Percentiles rank a stretch among this genome's conserved stretches.
These are phyloP conservation scores for Drosophila elegans DNA, from an alignment of 1,140 invertebrate species.

Conservation along the genomic window DNA sequence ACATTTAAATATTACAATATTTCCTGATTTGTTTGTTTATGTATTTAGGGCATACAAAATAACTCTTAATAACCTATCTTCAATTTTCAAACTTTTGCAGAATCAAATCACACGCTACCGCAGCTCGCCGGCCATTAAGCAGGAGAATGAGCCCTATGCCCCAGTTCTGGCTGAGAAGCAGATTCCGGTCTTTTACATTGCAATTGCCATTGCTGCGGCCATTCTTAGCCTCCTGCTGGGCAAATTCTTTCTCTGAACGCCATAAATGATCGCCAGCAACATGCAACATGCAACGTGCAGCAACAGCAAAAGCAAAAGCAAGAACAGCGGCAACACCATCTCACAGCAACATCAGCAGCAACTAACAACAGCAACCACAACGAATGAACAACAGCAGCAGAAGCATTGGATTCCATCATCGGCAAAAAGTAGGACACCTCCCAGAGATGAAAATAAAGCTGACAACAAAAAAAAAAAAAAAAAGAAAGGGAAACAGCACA, in stretches of 20 bases:
- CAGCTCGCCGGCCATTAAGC: conserved; percentile 62
- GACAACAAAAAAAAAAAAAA: neutral
- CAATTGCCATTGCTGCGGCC: conserved; percentile 86
- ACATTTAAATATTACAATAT: no score
- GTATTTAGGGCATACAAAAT: no score
- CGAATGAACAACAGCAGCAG: conserved; percentile 22
- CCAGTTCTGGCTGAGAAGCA: conserved; percentile 84
- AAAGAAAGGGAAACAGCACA: conserved; percentile 1
- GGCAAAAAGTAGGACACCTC: conserved; percentile 6
- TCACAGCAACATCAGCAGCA: conserved; percentile 15
- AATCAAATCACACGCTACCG: conserved; percentile 87
- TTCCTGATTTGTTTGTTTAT: no score
- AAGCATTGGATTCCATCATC: conserved; percentile 4
- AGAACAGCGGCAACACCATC: conserved; percentile 25
- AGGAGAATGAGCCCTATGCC: conserved; percentile 75
- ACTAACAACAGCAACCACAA: conserved; percentile 25
- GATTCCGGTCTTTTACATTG: conserved; percentile 86
- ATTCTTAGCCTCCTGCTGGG: conserved; percentile 86
- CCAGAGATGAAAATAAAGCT: conserved; percentile 8
- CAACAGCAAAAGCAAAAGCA: conserved; percentile 32
- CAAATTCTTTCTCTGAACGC: conserved; percentile 87
- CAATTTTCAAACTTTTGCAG: conserved; percentile 60
- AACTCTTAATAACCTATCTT: neutral
- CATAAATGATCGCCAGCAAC: conserved; percentile 50
- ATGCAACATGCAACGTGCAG: conserved; percentile 33